These are phyloP conservation scores for Athripsodes cinereus DNA, from an alignment of 2,888 invertebrate species.

Conservation along the genomic window DNA sequence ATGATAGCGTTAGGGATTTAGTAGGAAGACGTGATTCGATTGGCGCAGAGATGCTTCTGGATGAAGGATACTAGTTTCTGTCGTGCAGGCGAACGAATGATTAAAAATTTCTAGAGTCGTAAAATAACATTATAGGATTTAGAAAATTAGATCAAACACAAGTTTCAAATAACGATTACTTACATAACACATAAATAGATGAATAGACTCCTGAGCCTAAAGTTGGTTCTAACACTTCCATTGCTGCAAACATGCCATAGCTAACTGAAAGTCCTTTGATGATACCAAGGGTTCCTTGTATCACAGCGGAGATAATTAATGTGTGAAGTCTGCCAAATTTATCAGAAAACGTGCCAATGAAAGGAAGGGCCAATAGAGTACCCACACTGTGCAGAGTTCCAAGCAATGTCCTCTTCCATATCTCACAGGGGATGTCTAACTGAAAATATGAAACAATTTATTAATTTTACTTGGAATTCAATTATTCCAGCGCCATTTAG, in stretches of 20 bases:
- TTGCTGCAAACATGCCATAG: constrained; percentile 61
- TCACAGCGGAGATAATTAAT: constrained; percentile 54
- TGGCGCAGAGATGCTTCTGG: no score
- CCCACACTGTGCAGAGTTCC: constrained; percentile 70
- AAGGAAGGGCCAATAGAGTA: constrained; percentile 62
- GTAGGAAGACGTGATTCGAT: no score
- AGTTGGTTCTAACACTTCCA: constrained; percentile 67
- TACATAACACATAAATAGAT: constrained; percentile 67
- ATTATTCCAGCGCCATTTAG: no score
- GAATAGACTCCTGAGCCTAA: constrained; percentile 66
- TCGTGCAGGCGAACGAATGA: no score
- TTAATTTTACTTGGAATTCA: no score
- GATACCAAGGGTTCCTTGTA: constrained; percentile 61
- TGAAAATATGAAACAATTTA: constrained; percentile 31
- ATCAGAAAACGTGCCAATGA: constrained; percentile 68
- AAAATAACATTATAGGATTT: no score
- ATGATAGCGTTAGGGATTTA: no score
- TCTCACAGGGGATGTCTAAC: constrained; percentile 49
- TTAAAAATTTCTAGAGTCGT: no score
- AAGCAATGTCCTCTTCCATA: constrained; percentile 67
- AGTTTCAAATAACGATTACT: constrained; percentile 19
- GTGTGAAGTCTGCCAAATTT: constrained; percentile 63
- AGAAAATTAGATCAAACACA: no score
- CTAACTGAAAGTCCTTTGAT: constrained; percentile 61
- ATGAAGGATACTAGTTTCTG: no score